Evolutionary conservation across 2,113 vertebrate genomes (phyloP).

Genomic region (Ancistrus triradiatus): DNA sequence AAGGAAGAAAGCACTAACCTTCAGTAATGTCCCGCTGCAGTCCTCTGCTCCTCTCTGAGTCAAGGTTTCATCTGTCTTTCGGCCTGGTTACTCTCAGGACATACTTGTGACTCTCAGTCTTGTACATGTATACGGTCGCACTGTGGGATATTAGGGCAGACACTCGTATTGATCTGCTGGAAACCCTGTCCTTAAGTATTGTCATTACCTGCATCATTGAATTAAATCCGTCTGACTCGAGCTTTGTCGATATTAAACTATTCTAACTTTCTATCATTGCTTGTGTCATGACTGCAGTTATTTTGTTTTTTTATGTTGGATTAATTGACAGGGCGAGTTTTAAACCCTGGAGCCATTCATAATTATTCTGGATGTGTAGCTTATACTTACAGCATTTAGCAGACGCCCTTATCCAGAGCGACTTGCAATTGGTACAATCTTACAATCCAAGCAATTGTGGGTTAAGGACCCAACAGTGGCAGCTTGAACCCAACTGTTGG

Average conservation of each 20-base stretch:
- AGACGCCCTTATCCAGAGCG: too few relatives aligned
- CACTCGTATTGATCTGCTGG: background rate
- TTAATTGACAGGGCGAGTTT: too few relatives aligned
- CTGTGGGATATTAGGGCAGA: slow-evolving; percentile 20
- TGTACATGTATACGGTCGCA: slow-evolving; percentile 11
- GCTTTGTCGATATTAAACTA: slow-evolving; percentile 40
- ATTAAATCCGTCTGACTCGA: background rate
- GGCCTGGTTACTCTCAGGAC: slow-evolving; percentile 24
- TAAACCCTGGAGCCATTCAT: too few relatives aligned
- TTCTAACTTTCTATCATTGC: slow-evolving; percentile 22
- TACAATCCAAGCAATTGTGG: too few relatives aligned
- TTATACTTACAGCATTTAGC: too few relatives aligned
- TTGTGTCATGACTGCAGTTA: background rate
- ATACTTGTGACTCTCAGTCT: slow-evolving; percentile 46
- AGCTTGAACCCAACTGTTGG: too few relatives aligned
- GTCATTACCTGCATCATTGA: background rate
- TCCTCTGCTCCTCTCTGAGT: slow-evolving; percentile 15
- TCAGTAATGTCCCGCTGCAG: slow-evolving; percentile 40
- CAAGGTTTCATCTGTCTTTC: slow-evolving; percentile 1
- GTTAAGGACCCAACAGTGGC: too few relatives aligned
- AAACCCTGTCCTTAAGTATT: slow-evolving; percentile 9
- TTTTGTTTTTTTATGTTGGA: background rate
- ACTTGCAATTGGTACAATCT: too few relatives aligned
- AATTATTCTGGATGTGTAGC: too few relatives aligned
- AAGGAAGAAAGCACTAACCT: slow-evolving; percentile 10